phyloP scores from a whole-genome alignment of 1,140 invertebrate genomes.

The Sitophilus oryzae region DNA sequence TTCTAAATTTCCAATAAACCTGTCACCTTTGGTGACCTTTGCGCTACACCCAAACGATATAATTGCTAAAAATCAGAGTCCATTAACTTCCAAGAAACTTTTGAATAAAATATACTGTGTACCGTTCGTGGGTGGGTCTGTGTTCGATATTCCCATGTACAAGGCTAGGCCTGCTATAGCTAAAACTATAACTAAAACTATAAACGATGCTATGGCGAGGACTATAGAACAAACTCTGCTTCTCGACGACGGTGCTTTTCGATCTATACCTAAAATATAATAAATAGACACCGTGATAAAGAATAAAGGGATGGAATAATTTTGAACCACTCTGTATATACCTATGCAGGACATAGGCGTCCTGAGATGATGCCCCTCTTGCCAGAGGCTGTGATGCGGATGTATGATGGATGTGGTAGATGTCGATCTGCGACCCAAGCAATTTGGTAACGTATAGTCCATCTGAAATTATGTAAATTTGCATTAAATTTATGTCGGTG shows the following conservation, averaged over 20 bases:
- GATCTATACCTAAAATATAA: constrained; percentile 15
- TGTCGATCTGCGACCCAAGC: constrained; percentile 29
- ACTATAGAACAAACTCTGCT: constrained; percentile 58
- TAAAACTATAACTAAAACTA: constrained; percentile 64
- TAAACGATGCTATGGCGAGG: constrained; percentile 58
- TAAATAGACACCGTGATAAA: too few relatives aligned
- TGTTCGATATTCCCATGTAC: constrained; percentile 63
- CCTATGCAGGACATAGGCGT: constrained; percentile 22
- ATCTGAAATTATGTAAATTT: constrained; percentile 35
- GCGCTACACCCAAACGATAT: constrained; percentile 63
- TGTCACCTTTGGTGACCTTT: constrained; percentile 60
- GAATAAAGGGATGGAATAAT: too few relatives aligned
- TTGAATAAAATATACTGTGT: not conserved
- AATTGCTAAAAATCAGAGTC: constrained; percentile 52
- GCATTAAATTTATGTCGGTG: constrained; percentile 22
- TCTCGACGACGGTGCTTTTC: constrained; percentile 37
- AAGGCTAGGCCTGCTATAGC: constrained; percentile 68
- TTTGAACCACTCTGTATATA: constrained; percentile 3
- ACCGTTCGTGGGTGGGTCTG: constrained; percentile 46
- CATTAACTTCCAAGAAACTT: not conserved
- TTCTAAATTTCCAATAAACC: constrained; percentile 54
- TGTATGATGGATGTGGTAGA: constrained; percentile 27
- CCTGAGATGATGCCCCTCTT: constrained; percentile 26
- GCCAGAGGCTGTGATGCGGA: constrained; percentile 28
- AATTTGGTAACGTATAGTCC: constrained; percentile 34